phyloP scores from a whole-genome alignment of 2,888 invertebrate genomes.

The Tortricodes alternella region DNA sequence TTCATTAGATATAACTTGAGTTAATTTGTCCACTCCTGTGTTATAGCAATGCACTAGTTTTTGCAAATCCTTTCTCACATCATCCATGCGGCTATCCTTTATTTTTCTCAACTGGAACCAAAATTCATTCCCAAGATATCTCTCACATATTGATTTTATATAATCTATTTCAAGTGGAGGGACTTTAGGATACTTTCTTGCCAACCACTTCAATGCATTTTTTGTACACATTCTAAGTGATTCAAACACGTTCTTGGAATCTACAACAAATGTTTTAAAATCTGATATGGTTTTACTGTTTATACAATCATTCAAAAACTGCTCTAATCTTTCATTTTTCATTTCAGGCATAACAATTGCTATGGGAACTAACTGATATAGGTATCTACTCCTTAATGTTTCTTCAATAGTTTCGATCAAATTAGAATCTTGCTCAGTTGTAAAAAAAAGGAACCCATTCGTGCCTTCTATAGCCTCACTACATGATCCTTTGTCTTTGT shows the following conservation, averaged over 20 bases:
- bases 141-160: slow-evolving; percentile 79
- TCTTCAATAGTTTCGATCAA: slow-evolving; percentile 53
- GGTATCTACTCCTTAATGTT: slow-evolving; percentile 60
- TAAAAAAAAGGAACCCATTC: slow-evolving; percentile 69
- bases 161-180: slow-evolving; percentile 83
- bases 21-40: slow-evolving; percentile 84
- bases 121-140: slow-evolving; percentile 84
- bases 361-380: slow-evolving; percentile 69
- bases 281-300: slow-evolving; percentile 58
- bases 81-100: slow-evolving; percentile 60
- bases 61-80: slow-evolving; percentile 79
- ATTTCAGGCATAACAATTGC: slow-evolving; percentile 61
- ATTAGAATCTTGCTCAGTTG: slow-evolving; percentile 54
- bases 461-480: slow-evolving; percentile 69
- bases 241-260: slow-evolving; percentile 52
- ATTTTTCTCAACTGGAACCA: slow-evolving; percentile 80
- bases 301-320: slow-evolving; percentile 48
- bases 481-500: slow-evolving; percentile 43
- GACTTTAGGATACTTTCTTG: slow-evolving; percentile 71
- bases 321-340: slow-evolving; percentile 46
- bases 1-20: slow-evolving; percentile 82
- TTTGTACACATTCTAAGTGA: slow-evolving; percentile 59
- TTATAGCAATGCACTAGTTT: slow-evolving; percentile 86
- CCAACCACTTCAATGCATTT: slow-evolving; percentile 74
- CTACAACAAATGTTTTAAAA: slow-evolving; percentile 61